These are phyloP conservation scores for Stomorhina lunata DNA, from an alignment of 2,888 invertebrate genomes.

Conservation along the genomic window DNA sequence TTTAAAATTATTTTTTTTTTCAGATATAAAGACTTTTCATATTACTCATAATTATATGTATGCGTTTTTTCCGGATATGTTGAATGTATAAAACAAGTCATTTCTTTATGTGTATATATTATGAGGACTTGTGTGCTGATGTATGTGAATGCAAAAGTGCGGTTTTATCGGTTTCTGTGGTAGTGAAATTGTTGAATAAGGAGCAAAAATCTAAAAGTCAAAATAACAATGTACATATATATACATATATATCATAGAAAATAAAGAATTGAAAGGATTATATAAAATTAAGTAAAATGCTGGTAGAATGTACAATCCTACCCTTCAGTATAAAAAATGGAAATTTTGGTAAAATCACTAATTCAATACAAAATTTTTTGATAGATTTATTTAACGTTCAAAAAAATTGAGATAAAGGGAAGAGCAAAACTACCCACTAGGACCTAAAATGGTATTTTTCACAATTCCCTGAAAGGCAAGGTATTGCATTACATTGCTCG, in stretches of 20 bases:
- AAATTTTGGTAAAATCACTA: background rate
- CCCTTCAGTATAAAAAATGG: background rate
- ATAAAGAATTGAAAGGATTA: background rate
- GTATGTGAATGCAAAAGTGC: background rate
- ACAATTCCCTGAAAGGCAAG: too few relatives aligned
- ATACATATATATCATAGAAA: background rate
- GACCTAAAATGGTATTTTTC: too few relatives aligned
- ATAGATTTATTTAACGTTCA: too few relatives aligned
- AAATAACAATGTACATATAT: too few relatives aligned
- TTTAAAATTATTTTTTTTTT: too few relatives aligned
- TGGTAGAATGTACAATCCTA: too few relatives aligned
- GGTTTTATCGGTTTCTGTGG: constrained; percentile 6
- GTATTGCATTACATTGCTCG: too few relatives aligned
- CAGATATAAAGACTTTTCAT: too few relatives aligned
- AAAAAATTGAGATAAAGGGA: too few relatives aligned
- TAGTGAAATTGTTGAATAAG: background rate
- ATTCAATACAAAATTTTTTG: too few relatives aligned
- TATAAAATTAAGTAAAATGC: background rate
- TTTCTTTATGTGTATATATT: background rate
- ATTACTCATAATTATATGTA: too few relatives aligned
- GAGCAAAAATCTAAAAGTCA: background rate
- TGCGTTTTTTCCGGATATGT: background rate
- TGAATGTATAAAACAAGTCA: background rate
- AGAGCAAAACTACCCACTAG: too few relatives aligned
- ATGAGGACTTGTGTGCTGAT: background rate